Evolutionary conservation across 2,888 invertebrate species (phyloP).

Genomic region (Dolichomitus sp.): DNA sequence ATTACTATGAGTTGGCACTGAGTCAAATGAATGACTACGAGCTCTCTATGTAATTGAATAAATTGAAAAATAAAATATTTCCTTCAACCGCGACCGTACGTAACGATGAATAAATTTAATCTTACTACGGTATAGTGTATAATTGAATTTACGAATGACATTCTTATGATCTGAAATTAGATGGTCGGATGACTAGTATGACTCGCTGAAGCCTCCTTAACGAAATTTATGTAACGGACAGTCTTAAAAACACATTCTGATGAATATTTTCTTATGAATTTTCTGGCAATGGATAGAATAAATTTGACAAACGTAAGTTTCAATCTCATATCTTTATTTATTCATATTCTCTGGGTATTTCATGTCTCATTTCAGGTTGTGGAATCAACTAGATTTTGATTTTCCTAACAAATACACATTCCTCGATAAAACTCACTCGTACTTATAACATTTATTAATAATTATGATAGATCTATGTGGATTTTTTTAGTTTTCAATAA

Average conservation of each 20-base stretch:
- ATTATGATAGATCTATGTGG: conserved; percentile 21
- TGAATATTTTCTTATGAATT: neutral
- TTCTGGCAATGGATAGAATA: neutral
- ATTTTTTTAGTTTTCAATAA: conserved; percentile 27
- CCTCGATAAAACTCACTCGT: conserved; percentile 13
- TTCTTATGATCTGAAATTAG: too few relatives aligned
- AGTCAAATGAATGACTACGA: too few relatives aligned
- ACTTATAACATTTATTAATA: conserved; percentile 6
- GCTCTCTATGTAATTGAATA: too few relatives aligned
- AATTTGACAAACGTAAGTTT: conserved; percentile 13
- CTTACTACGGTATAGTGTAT: too few relatives aligned
- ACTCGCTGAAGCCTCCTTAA: too few relatives aligned
- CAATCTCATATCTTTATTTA: conserved; percentile 54
- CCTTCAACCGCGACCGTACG: too few relatives aligned
- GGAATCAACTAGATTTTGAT: conserved; percentile 48
- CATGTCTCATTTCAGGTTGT: conserved; percentile 11
- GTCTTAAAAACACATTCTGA: neutral
- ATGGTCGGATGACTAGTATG: too few relatives aligned
- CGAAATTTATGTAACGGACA: neutral
- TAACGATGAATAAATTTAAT: too few relatives aligned
- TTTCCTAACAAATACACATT: conserved; percentile 46
- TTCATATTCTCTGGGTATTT: conserved; percentile 13
- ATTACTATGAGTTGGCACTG: too few relatives aligned
- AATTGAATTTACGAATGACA: too few relatives aligned
- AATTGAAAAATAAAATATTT: too few relatives aligned